phyloP scores from a whole-genome alignment of 2,888 invertebrate species.

The Caenorhabditis macrosperma region DNA sequence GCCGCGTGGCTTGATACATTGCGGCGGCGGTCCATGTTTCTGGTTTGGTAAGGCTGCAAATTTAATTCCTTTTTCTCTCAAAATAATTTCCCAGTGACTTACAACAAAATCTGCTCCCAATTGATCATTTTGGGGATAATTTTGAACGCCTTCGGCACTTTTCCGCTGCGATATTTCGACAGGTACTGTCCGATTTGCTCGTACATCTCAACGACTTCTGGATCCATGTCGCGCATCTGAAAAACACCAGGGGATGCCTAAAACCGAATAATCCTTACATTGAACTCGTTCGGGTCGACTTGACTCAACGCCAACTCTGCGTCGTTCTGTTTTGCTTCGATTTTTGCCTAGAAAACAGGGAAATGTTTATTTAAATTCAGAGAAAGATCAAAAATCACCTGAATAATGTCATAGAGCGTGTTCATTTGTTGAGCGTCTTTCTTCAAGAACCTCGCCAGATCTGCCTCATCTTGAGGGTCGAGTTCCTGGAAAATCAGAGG shows the following conservation, averaged over 20 bases:
- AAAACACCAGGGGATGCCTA: neutral
- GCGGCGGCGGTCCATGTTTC: conserved; percentile 97
- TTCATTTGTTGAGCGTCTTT: conserved; percentile 84
- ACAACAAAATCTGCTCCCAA: conserved; percentile 81
- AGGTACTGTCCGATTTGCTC: conserved; percentile 92
- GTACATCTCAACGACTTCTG: conserved; percentile 88
- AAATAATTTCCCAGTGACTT: conserved; percentile 18
- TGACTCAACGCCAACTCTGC: conserved; percentile 63
- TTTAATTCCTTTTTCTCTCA: neutral
- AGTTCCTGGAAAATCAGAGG: conserved; percentile 60
- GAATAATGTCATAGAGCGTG: conserved; percentile 91
- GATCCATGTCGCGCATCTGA: conserved; percentile 85
- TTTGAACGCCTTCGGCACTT: conserved; percentile 98
- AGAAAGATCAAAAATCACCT: too few species aligned
- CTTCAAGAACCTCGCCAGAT: conserved; percentile 88
- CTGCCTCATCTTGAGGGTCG: conserved; percentile 85
- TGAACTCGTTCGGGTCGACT: conserved; percentile 66
- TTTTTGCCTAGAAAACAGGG: conserved; percentile 83
- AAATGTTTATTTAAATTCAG: too few species aligned
- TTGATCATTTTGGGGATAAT: conserved; percentile 88
- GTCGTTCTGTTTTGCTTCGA: conserved; percentile 66
- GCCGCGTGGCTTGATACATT: conserved; percentile 94
- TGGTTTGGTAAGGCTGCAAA: conserved; percentile 85
- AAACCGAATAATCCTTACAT: conserved; percentile 53
- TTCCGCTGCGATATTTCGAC: conserved; percentile 91